Base-by-base conservation (phyloP, 2,113 vertebrate species). In the Silurus asotus region DNA sequence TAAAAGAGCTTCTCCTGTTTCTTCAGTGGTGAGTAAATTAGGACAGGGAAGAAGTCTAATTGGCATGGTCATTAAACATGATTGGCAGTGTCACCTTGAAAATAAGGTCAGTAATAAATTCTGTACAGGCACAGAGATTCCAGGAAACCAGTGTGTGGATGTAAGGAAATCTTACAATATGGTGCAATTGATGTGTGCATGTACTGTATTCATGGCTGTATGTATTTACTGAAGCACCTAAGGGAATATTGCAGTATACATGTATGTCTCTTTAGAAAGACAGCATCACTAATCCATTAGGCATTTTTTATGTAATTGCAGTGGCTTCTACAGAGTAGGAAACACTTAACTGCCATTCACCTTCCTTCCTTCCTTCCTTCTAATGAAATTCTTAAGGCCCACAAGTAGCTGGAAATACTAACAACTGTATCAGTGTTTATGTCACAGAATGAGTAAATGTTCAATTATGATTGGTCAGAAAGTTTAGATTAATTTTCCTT, bases 11-110 rank as follows among this genome's bases (percentile, higher is more conserved):
- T 58, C 3, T 56, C 28, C 56, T 8, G 19, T 80, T 80, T 81
- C 20, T 62, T n/a, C 58, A 81, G 37, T 64, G 59, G 80, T 82
- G 65, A 64, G 8, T 82, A 82, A 65, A 82, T 82, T 51, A 51
- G 13, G 13, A 65, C 5, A 8, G 77, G 77, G n/a, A 80, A 23
- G 28, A 80, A 80, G 6, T 5, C 45, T 65, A 65, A 15, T 82
- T 82, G 61, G 20, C 45, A 81, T 51, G 11, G 20, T 25, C 13
- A 82, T 65, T 53, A 53, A 45, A 64, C 45, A 65, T 19, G 61
- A 65, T 82, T 65, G 59, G 19, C 6, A 9, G 45, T 25, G 61
- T 81, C 37, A 49, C 45, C 9, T n/a, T 65, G 79, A n/a, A 6
- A 81, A 59, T 59, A 28, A 79, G 28, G 55, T 19, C 77, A 79